Base-by-base conservation (phyloP, 2,797 vertebrate species). In the Gobio occitaniae region DNA sequence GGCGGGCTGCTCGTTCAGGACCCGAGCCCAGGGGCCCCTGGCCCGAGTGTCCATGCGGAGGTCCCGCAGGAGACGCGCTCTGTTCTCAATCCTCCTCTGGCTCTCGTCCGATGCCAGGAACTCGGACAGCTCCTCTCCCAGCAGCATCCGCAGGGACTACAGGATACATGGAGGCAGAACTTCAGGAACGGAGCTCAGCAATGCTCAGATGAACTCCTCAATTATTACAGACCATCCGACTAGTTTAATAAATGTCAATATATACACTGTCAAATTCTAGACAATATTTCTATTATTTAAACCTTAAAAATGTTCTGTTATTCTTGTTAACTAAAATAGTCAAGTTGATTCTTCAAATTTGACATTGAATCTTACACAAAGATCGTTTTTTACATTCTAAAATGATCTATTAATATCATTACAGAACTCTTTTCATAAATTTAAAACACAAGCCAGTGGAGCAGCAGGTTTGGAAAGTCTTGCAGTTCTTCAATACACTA, bases 21-120 rank as follows among this genome's bases (percentile, higher is more conserved):
- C 93, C 90, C 96, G 95, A 83, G 95, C 93, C 96, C 96, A 97
- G 90, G 97, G 93, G 61, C 95, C 95, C 89, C 95, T 95, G 90
- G 96, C 94, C 29, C 94, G 92, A 88, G 95, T 95, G 94, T 96
- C 95, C 91, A 93, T 82, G 89, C 93, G 95, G 92, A 97, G 93
- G 94, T 96, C 95, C 87, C 96, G 90, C 76, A 96, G 92, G 88
- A 96, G 93, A 71, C 95, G 94, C 75, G 95, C 92, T 93, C 96
- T 93, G 85, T 88, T 89, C 79, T 95, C 95, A 56, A 95, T 82
- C 82, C 91, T 91, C 84, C 90, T 88, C 86, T 95, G 95, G 47
- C 90, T 91, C 91, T 96, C 96, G 65, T 93, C 95, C 19, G 96
- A 95, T 80, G 93, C 94, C 89, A 96, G 92, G 83, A 95, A 93